Evolutionary conservation across 2,888 invertebrate species (phyloP), one percentile per base, ranked within the genome.

Genomic region (Busseola fusca): DNA sequence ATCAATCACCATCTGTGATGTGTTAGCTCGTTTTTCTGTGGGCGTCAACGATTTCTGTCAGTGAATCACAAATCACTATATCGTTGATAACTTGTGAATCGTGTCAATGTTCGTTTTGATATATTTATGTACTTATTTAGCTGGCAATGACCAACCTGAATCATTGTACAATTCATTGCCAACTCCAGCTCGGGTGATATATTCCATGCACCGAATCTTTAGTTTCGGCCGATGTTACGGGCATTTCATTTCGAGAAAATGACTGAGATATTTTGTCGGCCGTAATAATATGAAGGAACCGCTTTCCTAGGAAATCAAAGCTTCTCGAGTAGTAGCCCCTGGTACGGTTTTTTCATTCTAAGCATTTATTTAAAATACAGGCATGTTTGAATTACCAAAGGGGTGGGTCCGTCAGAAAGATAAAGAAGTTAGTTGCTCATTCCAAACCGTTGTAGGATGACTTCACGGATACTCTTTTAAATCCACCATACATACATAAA

Each of bases 1-100:
- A 64, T 37, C 75, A 69, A 42, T 37, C 34, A 60, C 50, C 75
- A 84, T 67, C 78, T 86, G 84, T 58, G 74, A 37, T 76, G 76
- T 74, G 69, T 40, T 69, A 40, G 70, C 72, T 85, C 76, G 62
- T 56, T 72, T 84, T 81, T 57, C 84, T 78, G 78, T 78, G 84
- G 84, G 84, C 84, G 86, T 85, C 66, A 59, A 66, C 78, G 58
- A 12, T 66, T 65, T 52, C 48, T 63, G 62, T 56, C 58, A 69
- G 21, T 58, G 72, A 78, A n/a, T 74, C 82, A 84, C 56, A 59
- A 76, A 48, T 72, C 74, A 76, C 21, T 37, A 21, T 57, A 45
- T 21, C 42, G 40, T 42, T 64, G 71, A 76, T 74, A 64, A 30
- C n/a, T 54, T 16, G 21, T 25, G 48, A 30, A 74, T 45, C 30